Conservation (phyloP, 2,888 invertebrate species). For the Amitus sp. region DNA sequence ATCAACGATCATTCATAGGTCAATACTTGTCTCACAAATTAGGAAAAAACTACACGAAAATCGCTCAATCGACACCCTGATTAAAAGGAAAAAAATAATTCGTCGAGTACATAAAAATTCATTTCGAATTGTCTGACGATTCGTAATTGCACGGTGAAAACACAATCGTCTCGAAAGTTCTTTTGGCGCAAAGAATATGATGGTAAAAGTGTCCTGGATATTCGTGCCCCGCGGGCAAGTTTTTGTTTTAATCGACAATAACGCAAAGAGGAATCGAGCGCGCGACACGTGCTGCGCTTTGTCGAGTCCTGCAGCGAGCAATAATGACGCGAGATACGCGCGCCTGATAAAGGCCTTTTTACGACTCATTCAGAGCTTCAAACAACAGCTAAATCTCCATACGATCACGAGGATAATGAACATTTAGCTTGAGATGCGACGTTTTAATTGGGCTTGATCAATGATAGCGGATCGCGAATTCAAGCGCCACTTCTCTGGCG, state of each 20-base stretch:
- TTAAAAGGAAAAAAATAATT: conserved; percentile 1
- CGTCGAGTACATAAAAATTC: conserved; percentile 33
- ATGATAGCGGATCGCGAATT: too few species aligned
- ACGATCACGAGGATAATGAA: neutral
- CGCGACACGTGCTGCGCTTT: conserved; percentile 52
- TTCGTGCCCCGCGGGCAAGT: conserved; percentile 27
- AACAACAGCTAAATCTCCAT: neutral
- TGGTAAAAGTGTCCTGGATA: neutral
- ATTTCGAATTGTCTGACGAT: too few species aligned
- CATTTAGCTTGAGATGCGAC: neutral
- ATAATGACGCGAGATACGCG: conserved; percentile 58
- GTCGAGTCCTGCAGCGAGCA: conserved; percentile 54
- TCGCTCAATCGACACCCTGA: too few species aligned
- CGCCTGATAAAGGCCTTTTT: conserved; percentile 43
- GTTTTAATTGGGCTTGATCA: neutral
- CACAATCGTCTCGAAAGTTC: too few species aligned
- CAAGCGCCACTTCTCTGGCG: too few species aligned
- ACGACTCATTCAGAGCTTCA: conserved; percentile 20
- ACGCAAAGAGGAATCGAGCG: conserved; percentile 31
- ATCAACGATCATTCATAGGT: too few species aligned
- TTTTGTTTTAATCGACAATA: conserved; percentile 55
- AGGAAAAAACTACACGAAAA: too few species aligned
- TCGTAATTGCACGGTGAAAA: too few species aligned
- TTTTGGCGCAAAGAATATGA: too few species aligned
- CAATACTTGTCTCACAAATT: too few species aligned